A percentile compares a stretch with the other conserved stretches of the same genome.
Evolutionary conservation across 2,113 vertebrate genomes (phyloP).

Genomic region (Petaurus breviceps): DNA sequence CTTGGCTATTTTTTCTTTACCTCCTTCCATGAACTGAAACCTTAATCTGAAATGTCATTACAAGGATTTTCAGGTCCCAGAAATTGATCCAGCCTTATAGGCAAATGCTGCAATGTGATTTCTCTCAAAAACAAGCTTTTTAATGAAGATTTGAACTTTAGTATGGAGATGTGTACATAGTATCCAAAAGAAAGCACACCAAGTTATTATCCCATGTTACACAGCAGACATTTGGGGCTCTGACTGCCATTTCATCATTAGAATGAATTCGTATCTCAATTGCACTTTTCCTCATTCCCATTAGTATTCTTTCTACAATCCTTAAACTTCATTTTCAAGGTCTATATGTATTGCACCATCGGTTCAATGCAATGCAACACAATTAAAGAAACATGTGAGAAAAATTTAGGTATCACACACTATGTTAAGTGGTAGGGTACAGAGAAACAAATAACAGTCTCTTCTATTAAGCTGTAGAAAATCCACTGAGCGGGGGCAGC

Average conservation of each 20-base stretch:
- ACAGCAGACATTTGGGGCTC: not conserved
- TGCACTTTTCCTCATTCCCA: not conserved
- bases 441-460: not conserved
- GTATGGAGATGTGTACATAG: not conserved
- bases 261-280: not conserved
- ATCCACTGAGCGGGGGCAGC: not conserved
- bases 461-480: not conserved
- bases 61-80: constrained; percentile 38
- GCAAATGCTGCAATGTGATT: constrained; percentile 5
- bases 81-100: constrained; percentile 41
- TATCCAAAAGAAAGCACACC: constrained; percentile 12
- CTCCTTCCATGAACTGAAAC: constrained; percentile 47
- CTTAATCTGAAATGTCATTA: constrained; percentile 48
- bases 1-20: constrained; percentile 49
- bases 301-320: not conserved
- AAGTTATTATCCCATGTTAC: not conserved
- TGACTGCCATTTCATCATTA: not conserved
- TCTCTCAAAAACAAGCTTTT: constrained; percentile 51
- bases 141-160: constrained; percentile 39
- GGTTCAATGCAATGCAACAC: too few species aligned
- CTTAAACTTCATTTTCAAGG: not conserved
- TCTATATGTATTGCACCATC: not conserved
- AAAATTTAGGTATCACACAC: not conserved
- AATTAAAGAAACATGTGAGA: not conserved
- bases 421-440: not conserved